phyloP scores from a whole-genome alignment of 2,113 vertebrate genomes.

The Jaculus jaculus region DNA sequence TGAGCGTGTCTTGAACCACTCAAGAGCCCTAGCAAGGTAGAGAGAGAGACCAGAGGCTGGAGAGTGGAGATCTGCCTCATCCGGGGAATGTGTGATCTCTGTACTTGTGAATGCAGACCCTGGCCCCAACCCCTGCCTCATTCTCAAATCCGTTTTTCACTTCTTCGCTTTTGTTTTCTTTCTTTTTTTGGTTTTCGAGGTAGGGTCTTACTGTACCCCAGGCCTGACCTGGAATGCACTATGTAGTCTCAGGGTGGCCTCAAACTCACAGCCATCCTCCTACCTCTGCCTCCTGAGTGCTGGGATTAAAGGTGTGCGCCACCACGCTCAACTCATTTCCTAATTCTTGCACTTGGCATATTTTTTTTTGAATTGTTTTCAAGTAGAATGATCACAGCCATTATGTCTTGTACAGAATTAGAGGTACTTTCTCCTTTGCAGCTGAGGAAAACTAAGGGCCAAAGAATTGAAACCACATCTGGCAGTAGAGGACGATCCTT shows the following conservation, averaged over 20 bases:
- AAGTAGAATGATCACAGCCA: background rate
- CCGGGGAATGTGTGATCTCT: background rate
- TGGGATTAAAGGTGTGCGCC: too few relatives aligned
- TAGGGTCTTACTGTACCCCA: too few relatives aligned
- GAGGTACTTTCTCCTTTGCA: background rate
- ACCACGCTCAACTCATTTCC: background rate
- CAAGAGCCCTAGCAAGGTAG: background rate
- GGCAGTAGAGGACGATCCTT: background rate
- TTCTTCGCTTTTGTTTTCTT: background rate
- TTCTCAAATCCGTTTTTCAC: background rate
- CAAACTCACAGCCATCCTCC: too few relatives aligned
- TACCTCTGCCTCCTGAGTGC: too few relatives aligned
- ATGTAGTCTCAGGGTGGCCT: too few relatives aligned
- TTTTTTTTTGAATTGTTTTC: conserved; percentile 1
- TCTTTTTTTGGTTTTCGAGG: too few relatives aligned
- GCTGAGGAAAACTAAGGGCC: background rate
- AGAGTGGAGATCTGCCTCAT: background rate
- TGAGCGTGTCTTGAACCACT: background rate
- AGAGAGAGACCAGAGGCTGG: background rate
- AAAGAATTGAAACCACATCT: background rate
- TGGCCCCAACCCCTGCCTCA: too few relatives aligned
- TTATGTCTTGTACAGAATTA: conserved; percentile 1
- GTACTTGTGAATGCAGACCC: background rate
- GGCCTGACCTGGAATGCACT: too few relatives aligned
- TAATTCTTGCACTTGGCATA: background rate